Evolutionary conservation across 2,113 vertebrate genomes (phyloP).

Genomic region (Pteruthius melanotis): DNA sequence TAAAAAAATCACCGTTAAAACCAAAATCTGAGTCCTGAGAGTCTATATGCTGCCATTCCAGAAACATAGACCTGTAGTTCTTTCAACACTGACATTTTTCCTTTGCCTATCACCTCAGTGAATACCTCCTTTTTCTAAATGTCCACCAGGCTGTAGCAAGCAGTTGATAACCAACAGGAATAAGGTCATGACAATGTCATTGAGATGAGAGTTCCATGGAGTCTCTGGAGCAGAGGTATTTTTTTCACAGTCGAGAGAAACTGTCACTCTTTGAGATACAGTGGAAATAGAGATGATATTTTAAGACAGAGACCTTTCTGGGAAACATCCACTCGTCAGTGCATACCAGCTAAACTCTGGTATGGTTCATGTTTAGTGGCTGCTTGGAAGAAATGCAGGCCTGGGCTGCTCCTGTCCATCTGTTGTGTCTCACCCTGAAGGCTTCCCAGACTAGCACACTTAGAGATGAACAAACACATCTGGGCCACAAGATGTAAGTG

Average conservation of each 20-base stretch:
- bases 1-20: neutral
- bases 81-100: neutral
- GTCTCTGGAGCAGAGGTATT: neutral
- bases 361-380: neutral
- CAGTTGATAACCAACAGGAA: neutral
- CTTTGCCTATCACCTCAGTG: neutral
- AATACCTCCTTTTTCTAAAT: neutral
- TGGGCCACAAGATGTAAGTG: neutral
- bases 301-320: neutral
- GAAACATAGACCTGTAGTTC: neutral
- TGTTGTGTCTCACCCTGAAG: neutral
- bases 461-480: neutral
- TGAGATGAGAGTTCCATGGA: neutral
- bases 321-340: neutral
- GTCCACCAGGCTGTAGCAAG: neutral
- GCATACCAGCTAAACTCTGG: neutral
- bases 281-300: neutral
- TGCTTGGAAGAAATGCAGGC: neutral
- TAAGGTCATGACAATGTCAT: neutral
- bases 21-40: neutral
- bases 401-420: neutral
- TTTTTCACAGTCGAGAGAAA: fast-evolving
- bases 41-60: neutral
- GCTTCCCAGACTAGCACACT: neutral
- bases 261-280: fast-evolving